Evolutionary conservation across 2,888 invertebrate species (phyloP).

Genomic region (Drosophila demipolita): DNA sequence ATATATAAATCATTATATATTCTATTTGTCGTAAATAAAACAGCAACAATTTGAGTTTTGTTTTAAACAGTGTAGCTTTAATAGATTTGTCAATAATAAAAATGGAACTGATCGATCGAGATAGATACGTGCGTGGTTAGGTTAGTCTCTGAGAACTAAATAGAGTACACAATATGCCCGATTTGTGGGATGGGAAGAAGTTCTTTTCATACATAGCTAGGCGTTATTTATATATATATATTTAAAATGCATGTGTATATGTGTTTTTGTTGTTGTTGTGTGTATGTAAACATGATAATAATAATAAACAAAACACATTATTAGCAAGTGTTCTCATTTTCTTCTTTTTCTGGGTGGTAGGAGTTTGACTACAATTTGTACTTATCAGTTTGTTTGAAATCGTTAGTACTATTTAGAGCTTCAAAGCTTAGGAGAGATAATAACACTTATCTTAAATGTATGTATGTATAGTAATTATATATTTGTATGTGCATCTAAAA

Average conservation of each 20-base stretch:
- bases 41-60: slow-evolving; percentile 72
- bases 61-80: slow-evolving; percentile 74
- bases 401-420: slow-evolving; percentile 47
- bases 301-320: slow-evolving; percentile 51
- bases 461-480: slow-evolving; percentile 15
- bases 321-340: slow-evolving; percentile 44
- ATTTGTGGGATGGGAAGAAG: slow-evolving; percentile 26
- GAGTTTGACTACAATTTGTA: slow-evolving; percentile 34
- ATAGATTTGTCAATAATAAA: slow-evolving; percentile 52
- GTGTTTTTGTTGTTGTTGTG: slow-evolving; percentile 7
- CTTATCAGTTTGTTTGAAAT: slow-evolving; percentile 30
- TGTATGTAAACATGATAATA: slow-evolving; percentile 39
- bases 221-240: slow-evolving; percentile 50
- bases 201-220: slow-evolving; percentile 59
- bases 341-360: slow-evolving; percentile 1
- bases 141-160: slow-evolving; percentile 65
- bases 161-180: slow-evolving; percentile 52
- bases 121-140: slow-evolving; percentile 70
- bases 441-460: slow-evolving; percentile 59
- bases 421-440: slow-evolving; percentile 28
- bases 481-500: slow-evolving; percentile 20
- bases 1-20: slow-evolving; percentile 34
- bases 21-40: slow-evolving; percentile 66
- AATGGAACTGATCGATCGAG: slow-evolving; percentile 57
- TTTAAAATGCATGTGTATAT: slow-evolving; percentile 39